Percentiles rank a stretch among this genome's conserved stretches.
Evolutionary conservation across 2,113 vertebrate species (phyloP).

Genomic region (Proteles cristata): DNA sequence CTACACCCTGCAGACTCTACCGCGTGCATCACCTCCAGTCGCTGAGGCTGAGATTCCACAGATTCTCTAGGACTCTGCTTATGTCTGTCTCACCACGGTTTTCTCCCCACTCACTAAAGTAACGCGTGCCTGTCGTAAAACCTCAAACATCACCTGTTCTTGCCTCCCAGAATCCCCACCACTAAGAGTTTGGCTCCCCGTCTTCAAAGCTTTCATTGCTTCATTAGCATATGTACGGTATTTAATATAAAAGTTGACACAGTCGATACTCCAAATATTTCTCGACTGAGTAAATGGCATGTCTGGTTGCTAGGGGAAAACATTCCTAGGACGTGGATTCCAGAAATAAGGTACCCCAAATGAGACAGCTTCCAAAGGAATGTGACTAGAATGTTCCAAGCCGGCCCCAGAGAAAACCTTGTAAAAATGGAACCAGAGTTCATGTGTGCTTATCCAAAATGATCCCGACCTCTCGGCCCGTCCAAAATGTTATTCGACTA

Average conservation of each 20-base stretch:
- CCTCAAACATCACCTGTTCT: background rate
- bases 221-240: background rate
- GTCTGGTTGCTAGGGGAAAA: background rate
- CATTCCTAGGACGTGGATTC: background rate
- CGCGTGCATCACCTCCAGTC: rapidly evolving
- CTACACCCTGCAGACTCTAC: background rate
- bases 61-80: background rate
- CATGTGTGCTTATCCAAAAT: background rate
- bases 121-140: background rate
- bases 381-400: background rate
- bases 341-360: background rate
- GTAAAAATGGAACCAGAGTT: background rate
- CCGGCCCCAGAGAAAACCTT: background rate
- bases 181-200: background rate
- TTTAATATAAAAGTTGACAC: background rate
- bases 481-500: background rate
- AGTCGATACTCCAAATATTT: background rate
- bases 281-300: background rate
- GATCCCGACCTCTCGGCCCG: background rate
- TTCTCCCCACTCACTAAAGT: background rate
- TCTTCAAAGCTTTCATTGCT: background rate
- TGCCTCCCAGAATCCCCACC: background rate
- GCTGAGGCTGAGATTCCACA: background rate
- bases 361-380: background rate
- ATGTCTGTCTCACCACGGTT: rapidly evolving